Evolutionary conservation across 1,140 invertebrate genomes (phyloP), one percentile per base, ranked within the genome.

Genomic region (Amyelois transitella): DNA sequence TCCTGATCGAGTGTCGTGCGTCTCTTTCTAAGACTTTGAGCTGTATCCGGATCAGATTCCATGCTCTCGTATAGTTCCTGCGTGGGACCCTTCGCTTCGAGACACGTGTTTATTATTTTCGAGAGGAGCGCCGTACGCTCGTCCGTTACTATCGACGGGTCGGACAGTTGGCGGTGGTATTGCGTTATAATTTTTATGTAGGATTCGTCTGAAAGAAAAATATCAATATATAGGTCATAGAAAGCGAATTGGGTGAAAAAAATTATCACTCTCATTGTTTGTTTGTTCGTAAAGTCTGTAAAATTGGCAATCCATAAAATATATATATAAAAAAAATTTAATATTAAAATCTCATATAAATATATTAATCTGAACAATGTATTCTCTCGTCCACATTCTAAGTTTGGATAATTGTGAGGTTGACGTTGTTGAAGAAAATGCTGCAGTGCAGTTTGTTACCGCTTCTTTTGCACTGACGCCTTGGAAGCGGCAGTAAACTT

Each of bases 181-280:
- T 73, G 58, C 7, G 62, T 68, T 53, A 85, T 78, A 24, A 43
- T 69, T 32, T 75, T 75, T 1, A 85, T 60, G 58, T 80, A 80
- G 6, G 62, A 28, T 59, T 84, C 75, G 18, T 75, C 69, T 77
- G 67, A 1, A 69, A 60, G 12, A 55, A 55, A 48, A 24, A 53
- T 56, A 48, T 52, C 18, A 53, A 32, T 62, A 19, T 55, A n/a
- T n/a, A n/a, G n/a, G n/a, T 55, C 4, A n/a, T 25, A 24, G 51
- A 18, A 25, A 43, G 17, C 25, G 28, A 25, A 19, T 21, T 17
- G 10, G 5, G 21, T 54, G 20, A 22, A 25, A n/a, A n/a, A n/a
- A n/a, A n/a, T 28, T 32, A 18, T 32, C 14, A 43, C 18, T 21
- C 5, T 28, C n/a, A n/a, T n/a, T n/a, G n/a, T n/a, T n/a, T n/a